Conservation (phyloP, 2,888 invertebrate genomes). For the Limnephilus lunatus region DNA sequence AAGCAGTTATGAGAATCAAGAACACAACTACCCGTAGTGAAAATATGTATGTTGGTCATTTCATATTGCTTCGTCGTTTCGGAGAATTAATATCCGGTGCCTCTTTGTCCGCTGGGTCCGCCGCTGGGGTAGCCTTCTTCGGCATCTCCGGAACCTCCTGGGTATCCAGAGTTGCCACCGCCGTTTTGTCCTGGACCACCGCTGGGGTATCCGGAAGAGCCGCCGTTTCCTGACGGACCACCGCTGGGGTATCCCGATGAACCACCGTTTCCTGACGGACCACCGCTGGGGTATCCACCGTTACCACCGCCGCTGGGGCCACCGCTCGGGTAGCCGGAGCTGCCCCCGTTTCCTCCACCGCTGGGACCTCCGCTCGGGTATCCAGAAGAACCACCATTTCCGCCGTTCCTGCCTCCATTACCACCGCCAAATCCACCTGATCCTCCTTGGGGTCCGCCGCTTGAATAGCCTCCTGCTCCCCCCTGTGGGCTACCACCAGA, state of each 20-base stretch:
- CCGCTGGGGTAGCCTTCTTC: conserved; percentile 68
- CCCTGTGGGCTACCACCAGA: conserved; percentile 54
- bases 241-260: conserved; percentile 58
- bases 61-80: neutral
- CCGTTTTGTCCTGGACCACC: conserved; percentile 40
- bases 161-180: conserved; percentile 58
- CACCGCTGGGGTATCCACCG: conserved; percentile 60
- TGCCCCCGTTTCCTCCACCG: conserved; percentile 26
- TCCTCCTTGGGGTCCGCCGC: conserved; percentile 59
- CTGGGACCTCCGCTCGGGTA: conserved; percentile 69
- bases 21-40: conserved; percentile 46
- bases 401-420: conserved; percentile 50
- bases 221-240: conserved; percentile 50
- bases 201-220: conserved; percentile 73
- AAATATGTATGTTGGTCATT: conserved; percentile 33
- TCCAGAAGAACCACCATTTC: conserved; percentile 69
- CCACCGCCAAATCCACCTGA: conserved; percentile 54
- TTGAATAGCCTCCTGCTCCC: conserved; percentile 51
- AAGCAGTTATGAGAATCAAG: conserved; percentile 24
- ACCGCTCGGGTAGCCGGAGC: conserved; percentile 55
- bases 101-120: conserved; percentile 72
- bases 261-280: conserved; percentile 54
- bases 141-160: conserved; percentile 56
- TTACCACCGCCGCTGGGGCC: conserved; percentile 58
- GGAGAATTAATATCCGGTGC: conserved; percentile 72